Evolutionary conservation across 2,888 invertebrate genomes (phyloP).

Genomic region (Epicampocera succincta): DNA sequence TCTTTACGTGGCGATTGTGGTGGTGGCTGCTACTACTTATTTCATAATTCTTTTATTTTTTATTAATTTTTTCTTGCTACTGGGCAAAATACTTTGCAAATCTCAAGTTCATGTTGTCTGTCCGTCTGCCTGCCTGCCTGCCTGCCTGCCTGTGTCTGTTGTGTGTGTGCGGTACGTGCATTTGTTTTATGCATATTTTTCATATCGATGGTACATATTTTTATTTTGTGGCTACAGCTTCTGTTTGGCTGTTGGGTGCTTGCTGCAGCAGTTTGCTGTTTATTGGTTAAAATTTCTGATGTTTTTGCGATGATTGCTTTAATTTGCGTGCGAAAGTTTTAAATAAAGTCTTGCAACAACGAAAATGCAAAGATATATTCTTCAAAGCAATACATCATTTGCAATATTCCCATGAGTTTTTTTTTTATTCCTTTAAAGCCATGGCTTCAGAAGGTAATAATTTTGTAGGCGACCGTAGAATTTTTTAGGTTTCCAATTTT

Average conservation of each 20-base stretch:
- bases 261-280: slow-evolving; percentile 69
- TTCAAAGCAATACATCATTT: slow-evolving; percentile 38
- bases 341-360: slow-evolving; percentile 68
- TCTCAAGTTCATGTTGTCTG: slow-evolving; percentile 62
- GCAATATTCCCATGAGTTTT: slow-evolving; percentile 59
- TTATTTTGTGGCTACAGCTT: slow-evolving; percentile 50
- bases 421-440: slow-evolving; percentile 16
- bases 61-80: slow-evolving; percentile 59
- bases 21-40: slow-evolving; percentile 44
- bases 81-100: slow-evolving; percentile 63
- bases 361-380: slow-evolving; percentile 34
- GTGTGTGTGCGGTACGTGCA: slow-evolving; percentile 43
- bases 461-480: slow-evolving; percentile 51
- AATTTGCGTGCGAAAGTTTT: slow-evolving; percentile 81
- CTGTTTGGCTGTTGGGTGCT: slow-evolving; percentile 62
- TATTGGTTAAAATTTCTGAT: slow-evolving; percentile 61
- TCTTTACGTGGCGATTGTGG: slow-evolving; percentile 31
- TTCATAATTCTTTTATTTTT: slow-evolving; percentile 44
- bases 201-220: slow-evolving; percentile 4
- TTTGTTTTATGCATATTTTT: slow-evolving; percentile 45
- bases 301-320: slow-evolving; percentile 78
- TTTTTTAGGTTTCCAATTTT: slow-evolving; percentile 7
- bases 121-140: slow-evolving; percentile 13
- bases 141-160: not conserved
- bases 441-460: slow-evolving; percentile 44